Evolutionary conservation across 2,888 invertebrate genomes (phyloP), one percentile per base, ranked within the genome.

Genomic region (Acleris holmiana): DNA sequence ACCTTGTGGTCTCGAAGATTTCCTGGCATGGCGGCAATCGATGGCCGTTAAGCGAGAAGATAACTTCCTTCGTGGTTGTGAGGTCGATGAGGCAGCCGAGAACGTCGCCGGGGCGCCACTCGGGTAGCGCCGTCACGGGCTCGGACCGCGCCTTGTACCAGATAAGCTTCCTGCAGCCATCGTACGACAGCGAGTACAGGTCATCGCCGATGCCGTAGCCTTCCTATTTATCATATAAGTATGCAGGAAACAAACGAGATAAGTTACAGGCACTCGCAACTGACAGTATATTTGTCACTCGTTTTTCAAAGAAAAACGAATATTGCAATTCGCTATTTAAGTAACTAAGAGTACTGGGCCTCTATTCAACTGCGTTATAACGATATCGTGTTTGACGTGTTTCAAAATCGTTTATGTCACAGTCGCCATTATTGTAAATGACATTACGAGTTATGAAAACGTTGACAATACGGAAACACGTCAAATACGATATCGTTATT

Each of bases 151-250:
- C 98, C 79, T 96, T 96, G 85, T 97, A 95, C 98, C 98, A 99
- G 68, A 98, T 95, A 64, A 98, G 89, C 82, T 95, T 95, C 48
- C 98, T 94, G 83, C 98, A 98, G 1, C 99, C 99, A 85, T 99
- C 99, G 84, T 98, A 98, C 0, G 98, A 96, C 67, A 98, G 89
- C 0, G 98, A 98, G 88, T 94, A 97, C 69, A 95, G 94, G 80
- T 98, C 98, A 80, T 98, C 98, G 6, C 98, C 98, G 66, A 98
- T 98, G n/a, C 98, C 98, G 89, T 96, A 98, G 0, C 98, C 98
- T 83, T 98, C 98, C 97, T 97, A 81, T 40, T 78, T 77, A 49
- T 6, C 2, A 41, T 3, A 41, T 6, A 44, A 7, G 2, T 44
- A n/a, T n/a, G n/a, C 15, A 15, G 0, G 1, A 41, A n/a, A 41